Conservation (phyloP, 2,113 vertebrate species). For the Capricornis sumatraensis region DNA sequence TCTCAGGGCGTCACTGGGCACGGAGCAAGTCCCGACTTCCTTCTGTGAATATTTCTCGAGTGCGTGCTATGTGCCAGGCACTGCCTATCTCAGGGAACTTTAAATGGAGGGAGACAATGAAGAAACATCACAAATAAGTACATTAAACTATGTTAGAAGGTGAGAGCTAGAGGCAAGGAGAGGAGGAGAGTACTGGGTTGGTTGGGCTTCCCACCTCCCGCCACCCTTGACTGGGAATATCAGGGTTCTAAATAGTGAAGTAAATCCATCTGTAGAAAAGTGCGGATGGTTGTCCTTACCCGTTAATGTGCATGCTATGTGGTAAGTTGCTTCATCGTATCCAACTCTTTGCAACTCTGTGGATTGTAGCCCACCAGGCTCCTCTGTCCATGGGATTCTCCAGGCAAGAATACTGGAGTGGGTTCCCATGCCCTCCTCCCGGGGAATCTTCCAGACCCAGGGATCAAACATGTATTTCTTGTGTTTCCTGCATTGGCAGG, state of each 20-base stretch:
- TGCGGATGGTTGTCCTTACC: background rate
- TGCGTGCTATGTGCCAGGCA: fast-evolving
- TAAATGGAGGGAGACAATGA: background rate
- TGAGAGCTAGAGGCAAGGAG: background rate
- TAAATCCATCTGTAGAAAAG: background rate
- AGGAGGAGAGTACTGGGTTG: background rate
- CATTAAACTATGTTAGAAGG: background rate
- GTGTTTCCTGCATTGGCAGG: background rate
- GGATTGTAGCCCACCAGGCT: background rate
- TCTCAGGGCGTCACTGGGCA: too few relatives aligned
- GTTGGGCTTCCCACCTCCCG: background rate
- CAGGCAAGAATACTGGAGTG: background rate
- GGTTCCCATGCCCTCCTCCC: background rate
- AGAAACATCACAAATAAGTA: background rate
- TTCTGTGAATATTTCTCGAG: background rate
- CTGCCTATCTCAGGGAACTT: background rate
- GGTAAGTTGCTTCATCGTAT: background rate
- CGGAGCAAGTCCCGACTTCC: fast-evolving
- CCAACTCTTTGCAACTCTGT: background rate
- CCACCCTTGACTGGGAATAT: background rate
- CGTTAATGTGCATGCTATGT: background rate
- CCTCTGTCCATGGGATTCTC: background rate
- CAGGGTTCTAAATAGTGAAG: background rate
- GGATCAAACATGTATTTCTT: background rate
- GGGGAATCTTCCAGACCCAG: background rate